Evolutionary conservation across 2,888 invertebrate species (phyloP).

Genomic region (Shargacucullia verbasci): DNA sequence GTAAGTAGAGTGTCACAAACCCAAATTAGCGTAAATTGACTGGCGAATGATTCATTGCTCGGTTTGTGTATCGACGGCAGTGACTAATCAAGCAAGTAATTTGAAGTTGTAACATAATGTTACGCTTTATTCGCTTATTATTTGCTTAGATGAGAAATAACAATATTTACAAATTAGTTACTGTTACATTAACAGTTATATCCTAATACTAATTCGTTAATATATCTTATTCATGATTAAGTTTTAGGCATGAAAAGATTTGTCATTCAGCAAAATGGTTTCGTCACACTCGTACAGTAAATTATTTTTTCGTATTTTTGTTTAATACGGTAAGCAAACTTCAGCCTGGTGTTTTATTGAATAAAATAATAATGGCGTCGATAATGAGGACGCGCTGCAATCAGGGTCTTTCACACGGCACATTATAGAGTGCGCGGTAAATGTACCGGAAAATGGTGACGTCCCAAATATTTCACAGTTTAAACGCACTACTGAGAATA

Average conservation of each 20-base stretch:
- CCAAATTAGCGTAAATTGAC: slow-evolving; percentile 55
- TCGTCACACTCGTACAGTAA: too few species aligned
- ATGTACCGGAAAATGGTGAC: slow-evolving; percentile 48
- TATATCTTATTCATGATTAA: too few species aligned
- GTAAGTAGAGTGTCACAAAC: slow-evolving; percentile 40
- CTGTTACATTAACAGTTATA: too few species aligned
- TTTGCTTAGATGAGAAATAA: slow-evolving; percentile 19
- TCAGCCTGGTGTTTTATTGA: slow-evolving; percentile 4
- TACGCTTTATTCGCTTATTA: slow-evolving; percentile 35
- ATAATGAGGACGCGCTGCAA: slow-evolving; percentile 47
- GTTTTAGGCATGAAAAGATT: too few species aligned
- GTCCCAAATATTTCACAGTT: slow-evolving; percentile 50
- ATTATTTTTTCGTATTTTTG: too few species aligned
- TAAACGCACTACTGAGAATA: slow-evolving; percentile 41
- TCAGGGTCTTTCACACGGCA: slow-evolving; percentile 42
- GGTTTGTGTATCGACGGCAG: slow-evolving; percentile 45
- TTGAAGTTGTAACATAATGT: slow-evolving; percentile 34
- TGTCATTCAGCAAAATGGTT: too few species aligned
- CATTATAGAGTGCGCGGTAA: slow-evolving; percentile 42
- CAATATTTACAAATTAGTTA: slow-evolving; percentile 1
- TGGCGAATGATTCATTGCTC: slow-evolving; percentile 56
- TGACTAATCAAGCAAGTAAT: slow-evolving; percentile 58
- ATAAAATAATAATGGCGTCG: slow-evolving; percentile 20
- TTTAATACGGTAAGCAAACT: slow-evolving; percentile 7
- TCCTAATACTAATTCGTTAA: too few species aligned